Base-by-base conservation (phyloP, 1,140 invertebrate species). In the Plectrocnemia conspersa region DNA sequence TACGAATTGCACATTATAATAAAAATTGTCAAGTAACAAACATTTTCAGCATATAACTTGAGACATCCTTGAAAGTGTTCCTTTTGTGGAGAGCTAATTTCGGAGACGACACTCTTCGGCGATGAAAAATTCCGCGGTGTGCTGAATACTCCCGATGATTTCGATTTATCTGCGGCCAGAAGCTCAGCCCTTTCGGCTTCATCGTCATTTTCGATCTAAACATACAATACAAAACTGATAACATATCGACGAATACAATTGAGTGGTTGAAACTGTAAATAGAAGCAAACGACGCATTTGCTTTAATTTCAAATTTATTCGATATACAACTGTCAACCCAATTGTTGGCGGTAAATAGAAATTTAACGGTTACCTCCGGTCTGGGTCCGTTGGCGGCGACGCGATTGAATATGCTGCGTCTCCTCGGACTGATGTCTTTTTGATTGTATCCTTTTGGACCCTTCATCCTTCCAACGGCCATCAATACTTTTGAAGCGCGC, bases 1-100 rank as follows among this genome's bases (percentile, higher is more conserved):
- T 42, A 45, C 46, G 23, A 13, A 21, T 44, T 5, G 18, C 18
- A 13, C 9, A 19, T 22, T 6, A 16, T 11, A 18, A 18, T 6
- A 24, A 10, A 45, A 24, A 22, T 25, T 5, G 11, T 16, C 38
- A 58, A 57, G 15, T 53, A 24, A 60, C 72, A 73, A 68, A 81
- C 79, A 77, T 85, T 85, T 73, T 84, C 81, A 46, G 80, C 73
- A 64, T 78, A 83, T 10, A 86, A 70, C 63, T 84, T 82, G 25
- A 86, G 78, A 64, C 83, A 85, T 42, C 78, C 81, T 53, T 79
- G 70, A 64, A 82, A 84, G 64, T 84, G 82, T 60, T 82, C 81
- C 38, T 81, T 75, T 32, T 83, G 72, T n/a, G 72, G 70, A n/a
- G 73, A 71, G 7, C 65, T 71, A 4, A 67, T 67, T 9, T 64